Evolutionary conservation across 2,888 invertebrate genomes (phyloP), one percentile per base, ranked within the genome.

Genomic region (Ophion ellenae): DNA sequence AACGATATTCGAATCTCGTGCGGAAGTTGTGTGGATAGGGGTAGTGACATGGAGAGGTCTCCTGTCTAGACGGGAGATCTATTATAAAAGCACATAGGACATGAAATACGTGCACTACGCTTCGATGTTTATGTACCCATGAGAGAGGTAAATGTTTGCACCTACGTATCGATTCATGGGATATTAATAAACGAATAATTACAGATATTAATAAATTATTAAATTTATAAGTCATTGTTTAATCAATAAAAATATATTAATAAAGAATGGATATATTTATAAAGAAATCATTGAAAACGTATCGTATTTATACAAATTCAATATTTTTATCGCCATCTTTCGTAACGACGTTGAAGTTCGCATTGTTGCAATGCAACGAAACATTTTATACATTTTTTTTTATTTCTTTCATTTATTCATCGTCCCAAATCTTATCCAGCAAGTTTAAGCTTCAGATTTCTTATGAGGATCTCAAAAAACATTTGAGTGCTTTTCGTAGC

Each of bases 1-100:
- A 66, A 53, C 76, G 81, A 82, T 75, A 70, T 82, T 76, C 47
- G 70, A 82, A 82, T 82, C 76, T 76, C 81, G 74, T 47, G 40
- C 69, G 57, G 67, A 57, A 66, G 32, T 57, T 77, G 9, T 40
- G 64, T 76, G 28, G 63, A 53, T 47, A 32, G 28, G 63, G 64
- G 57, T 36, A 59, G 73, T 24, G 73, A 67, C 64, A 67, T 5
- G 64, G 24, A 57, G 76, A 77, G 67, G 36, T 64, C 64, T 63
- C 17, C 32, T 53, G 76, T 53, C 11, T 47, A 11, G 47, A 63
- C 47, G 47, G 40, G n/a, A 40, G 63, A 75, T 47, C 74, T 66
- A 76, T 76, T 32, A 36, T n/a, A 24, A 76, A 45, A 64, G 28
- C 47, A 53, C 2, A 32, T 10, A 17, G 53, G 3, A 32, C 32